Conservation (phyloP, 2,797 vertebrate species). For the Gymnodraco acuticeps region DNA sequence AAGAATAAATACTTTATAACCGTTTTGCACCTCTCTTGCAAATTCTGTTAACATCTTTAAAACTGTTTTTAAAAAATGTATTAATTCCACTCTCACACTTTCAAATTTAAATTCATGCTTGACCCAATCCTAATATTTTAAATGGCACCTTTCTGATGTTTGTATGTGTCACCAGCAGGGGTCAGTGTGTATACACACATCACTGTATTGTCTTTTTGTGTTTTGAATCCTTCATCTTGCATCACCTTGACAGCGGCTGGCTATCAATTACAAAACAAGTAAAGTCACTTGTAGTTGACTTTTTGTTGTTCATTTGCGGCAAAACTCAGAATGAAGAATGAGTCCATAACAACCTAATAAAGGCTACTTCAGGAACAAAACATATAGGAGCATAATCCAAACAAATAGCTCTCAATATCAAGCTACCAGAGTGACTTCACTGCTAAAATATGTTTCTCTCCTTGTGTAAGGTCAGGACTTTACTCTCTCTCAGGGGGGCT, state of each 20-base stretch:
- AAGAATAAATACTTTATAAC: neutral
- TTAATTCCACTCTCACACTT: neutral
- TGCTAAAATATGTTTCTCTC: conserved; percentile 57
- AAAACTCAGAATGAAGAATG: neutral
- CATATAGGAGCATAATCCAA: neutral
- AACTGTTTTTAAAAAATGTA: neutral
- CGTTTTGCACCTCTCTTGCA: neutral
- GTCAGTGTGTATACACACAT: conserved; percentile 77
- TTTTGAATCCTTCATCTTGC: conserved; percentile 33
- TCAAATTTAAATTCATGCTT: neutral
- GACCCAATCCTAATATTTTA: neutral
- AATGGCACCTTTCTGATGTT: conserved; percentile 13
- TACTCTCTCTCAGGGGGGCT: conserved; percentile 60
- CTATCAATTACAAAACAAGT: conserved; percentile 8
- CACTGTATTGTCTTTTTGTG: conserved; percentile 20
- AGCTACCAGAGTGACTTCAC: conserved; percentile 64
- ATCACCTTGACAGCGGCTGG: conserved; percentile 51
- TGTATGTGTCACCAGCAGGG: conserved; percentile 76
- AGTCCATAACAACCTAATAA: neutral
- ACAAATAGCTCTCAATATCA: conserved; percentile 27
- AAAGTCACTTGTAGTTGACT: neutral
- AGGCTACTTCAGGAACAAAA: conserved; percentile 13
- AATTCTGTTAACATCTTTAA: neutral
- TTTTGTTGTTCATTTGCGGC: neutral
- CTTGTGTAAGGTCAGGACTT: conserved; percentile 38